These are phyloP conservation scores for Anthrax anthrax DNA, from an alignment of 2,888 invertebrate genomes.

Conservation along the genomic window DNA sequence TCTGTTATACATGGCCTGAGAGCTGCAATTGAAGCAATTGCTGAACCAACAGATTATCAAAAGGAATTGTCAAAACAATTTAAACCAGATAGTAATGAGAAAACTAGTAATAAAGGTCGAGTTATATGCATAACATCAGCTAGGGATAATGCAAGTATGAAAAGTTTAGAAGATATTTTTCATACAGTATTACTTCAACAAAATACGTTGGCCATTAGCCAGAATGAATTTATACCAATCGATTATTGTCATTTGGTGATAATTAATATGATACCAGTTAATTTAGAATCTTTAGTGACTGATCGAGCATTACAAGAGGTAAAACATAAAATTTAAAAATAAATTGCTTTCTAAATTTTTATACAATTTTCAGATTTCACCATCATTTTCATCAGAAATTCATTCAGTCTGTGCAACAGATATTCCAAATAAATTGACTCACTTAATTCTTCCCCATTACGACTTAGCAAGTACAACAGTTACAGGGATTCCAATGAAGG, in stretches of 20 bases:
- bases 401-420: slow-evolving; percentile 63
- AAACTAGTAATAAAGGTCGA: slow-evolving; percentile 42
- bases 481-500: slow-evolving; percentile 97
- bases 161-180: slow-evolving; percentile 75
- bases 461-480: slow-evolving; percentile 91
- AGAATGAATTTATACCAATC: slow-evolving; percentile 54
- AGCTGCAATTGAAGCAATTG: slow-evolving; percentile 72
- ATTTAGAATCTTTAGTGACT: slow-evolving; percentile 60
- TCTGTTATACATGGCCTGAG: slow-evolving; percentile 71
- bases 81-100: slow-evolving; percentile 29
- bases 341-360: background rate
- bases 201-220: slow-evolving; percentile 51
- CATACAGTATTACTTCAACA: slow-evolving; percentile 66
- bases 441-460: slow-evolving; percentile 71
- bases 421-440: slow-evolving; percentile 58
- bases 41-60: slow-evolving; percentile 68
- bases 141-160: slow-evolving; percentile 73
- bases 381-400: slow-evolving; percentile 61
- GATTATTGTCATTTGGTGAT: slow-evolving; percentile 83
- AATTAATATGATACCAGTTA: slow-evolving; percentile 75
- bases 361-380: slow-evolving; percentile 44
- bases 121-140: slow-evolving; percentile 86
- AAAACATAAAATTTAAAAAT: slow-evolving; percentile 16
- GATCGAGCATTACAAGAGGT: slow-evolving; percentile 56
- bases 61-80: slow-evolving; percentile 30